Evolutionary conservation across 2,797 vertebrate species (phyloP), one percentile per base, ranked within the genome.

Genomic region (Gallirallus australis): DNA sequence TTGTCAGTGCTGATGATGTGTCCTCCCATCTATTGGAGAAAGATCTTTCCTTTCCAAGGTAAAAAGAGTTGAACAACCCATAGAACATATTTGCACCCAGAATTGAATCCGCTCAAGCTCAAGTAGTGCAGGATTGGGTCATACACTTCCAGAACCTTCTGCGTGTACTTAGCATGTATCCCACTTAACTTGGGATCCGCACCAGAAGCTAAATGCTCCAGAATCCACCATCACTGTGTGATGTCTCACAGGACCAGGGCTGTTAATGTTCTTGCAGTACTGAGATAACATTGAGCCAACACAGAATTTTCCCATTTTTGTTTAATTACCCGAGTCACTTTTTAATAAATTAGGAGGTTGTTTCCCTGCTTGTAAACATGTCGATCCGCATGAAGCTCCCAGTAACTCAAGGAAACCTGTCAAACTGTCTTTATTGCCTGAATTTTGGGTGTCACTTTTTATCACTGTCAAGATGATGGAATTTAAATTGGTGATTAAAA

Each of bases 261-360:
- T 91, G 33, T 61, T 86, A 82, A 72, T 53, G 11, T 7, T 88
- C 37, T 70, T 75, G 42, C 82, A 78, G 30, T 52, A 63, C 63
- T 63, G n/a, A 53, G 42, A 81, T 40, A 59, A 88, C 78, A 95
- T 56, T 60, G 82, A 95, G 63, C 39, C 21, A 93, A 72, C 42
- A 37, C 25, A 45, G 72, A 66, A 76, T 69, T 91, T 94, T 94
- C 82, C 93, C 91, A 79, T 92, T 86, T 95, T 94, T 91, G 89
- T 63, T 96, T 91, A 94, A 95, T 97, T 94, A 91, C 24, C 92
- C 12, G 1, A 90, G 63, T 92, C 80, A 69, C 50, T 91, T 88
- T 81, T 59, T 79, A 93, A 90, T 90, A 86, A 94, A 90, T 88
- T 33, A 79, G 54, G 77, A 86, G 76, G 76, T 82, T 88, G 65